Conservation (phyloP, 2,113 vertebrate species). For the Podarcis cretensis region DNA sequence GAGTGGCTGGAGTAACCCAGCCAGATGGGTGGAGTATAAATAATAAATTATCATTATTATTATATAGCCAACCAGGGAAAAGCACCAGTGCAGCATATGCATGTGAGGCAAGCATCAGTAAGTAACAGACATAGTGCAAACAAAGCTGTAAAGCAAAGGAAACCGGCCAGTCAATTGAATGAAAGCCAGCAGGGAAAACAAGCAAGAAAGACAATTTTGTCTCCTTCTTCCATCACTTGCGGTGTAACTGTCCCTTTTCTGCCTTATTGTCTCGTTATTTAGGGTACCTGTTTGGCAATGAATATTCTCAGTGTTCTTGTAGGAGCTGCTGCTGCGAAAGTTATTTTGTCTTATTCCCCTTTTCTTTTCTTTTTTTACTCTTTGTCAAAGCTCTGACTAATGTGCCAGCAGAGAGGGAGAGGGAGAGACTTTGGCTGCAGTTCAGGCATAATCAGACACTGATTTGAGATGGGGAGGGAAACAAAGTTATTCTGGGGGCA, state of each 20-base stretch:
- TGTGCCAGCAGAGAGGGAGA: neutral
- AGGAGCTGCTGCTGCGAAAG: slow-evolving; percentile 27
- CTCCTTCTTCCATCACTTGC: neutral
- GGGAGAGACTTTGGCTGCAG: slow-evolving; percentile 5
- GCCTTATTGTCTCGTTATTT: neutral
- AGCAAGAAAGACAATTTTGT: neutral
- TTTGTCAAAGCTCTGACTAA: slow-evolving; percentile 33
- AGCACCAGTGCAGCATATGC: too few relatives aligned
- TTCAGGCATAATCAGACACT: slow-evolving; percentile 56
- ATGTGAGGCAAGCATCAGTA: neutral
- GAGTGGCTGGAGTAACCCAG: too few relatives aligned
- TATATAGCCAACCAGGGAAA: neutral
- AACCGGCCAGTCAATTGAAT: neutral
- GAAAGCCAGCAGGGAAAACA: neutral
- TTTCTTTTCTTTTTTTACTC: slow-evolving; percentile 25
- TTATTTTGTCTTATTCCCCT: slow-evolving; percentile 22
- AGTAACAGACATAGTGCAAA: neutral
- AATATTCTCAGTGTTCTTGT: slow-evolving; percentile 5
- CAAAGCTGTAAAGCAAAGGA: neutral
- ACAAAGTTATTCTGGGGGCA: slow-evolving; percentile 43
- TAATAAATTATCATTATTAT: too few relatives aligned
- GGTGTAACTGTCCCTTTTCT: neutral
- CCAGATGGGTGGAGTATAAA: too few relatives aligned
- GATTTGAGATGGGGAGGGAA: slow-evolving; percentile 38
- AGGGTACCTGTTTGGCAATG: slow-evolving; percentile 36